A percentile compares a stretch with the other conserved stretches of the same genome.
These are phyloP conservation scores for Andrena dorsata DNA, from an alignment of 2,888 invertebrate species.

Conservation along the genomic window DNA sequence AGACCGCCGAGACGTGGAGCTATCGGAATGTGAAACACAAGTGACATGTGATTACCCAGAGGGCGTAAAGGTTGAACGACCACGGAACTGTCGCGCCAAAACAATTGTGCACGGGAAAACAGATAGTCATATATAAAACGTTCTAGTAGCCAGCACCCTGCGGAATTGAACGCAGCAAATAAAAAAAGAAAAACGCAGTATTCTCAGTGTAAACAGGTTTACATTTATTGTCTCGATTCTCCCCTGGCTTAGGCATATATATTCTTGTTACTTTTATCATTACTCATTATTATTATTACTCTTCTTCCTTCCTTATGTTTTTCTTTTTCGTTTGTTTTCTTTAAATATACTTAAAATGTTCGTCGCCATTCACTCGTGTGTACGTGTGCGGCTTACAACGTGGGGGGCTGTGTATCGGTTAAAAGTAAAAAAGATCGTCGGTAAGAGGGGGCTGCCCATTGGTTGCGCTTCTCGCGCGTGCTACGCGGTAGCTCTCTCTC, in stretches of 20 bases:
- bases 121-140: constrained; percentile 80
- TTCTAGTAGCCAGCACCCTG: constrained; percentile 84
- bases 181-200: constrained; percentile 84
- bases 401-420: constrained; percentile 47
- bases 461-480: constrained; percentile 17
- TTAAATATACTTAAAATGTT: constrained; percentile 35
- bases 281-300: neutral
- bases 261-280: constrained; percentile 61
- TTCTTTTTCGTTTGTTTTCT: constrained; percentile 23
- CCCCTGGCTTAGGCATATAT: constrained; percentile 80
- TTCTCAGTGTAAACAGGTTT: constrained; percentile 85
- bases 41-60: constrained; percentile 59
- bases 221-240: constrained; percentile 85
- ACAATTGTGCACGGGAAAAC: constrained; percentile 57
- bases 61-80: constrained; percentile 39
- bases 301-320: constrained; percentile 8
- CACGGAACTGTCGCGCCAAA: neutral
- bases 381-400: constrained; percentile 52
- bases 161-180: constrained; percentile 79
- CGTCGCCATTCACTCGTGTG: constrained; percentile 40
- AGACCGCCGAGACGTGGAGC: neutral
- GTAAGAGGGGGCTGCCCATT: constrained; percentile 22
- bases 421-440: constrained; percentile 52
- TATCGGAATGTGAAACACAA: constrained; percentile 68
- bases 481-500: neutral